Conservation (phyloP, 2,888 invertebrate genomes). For the Phyllotreta striolata region DNA sequence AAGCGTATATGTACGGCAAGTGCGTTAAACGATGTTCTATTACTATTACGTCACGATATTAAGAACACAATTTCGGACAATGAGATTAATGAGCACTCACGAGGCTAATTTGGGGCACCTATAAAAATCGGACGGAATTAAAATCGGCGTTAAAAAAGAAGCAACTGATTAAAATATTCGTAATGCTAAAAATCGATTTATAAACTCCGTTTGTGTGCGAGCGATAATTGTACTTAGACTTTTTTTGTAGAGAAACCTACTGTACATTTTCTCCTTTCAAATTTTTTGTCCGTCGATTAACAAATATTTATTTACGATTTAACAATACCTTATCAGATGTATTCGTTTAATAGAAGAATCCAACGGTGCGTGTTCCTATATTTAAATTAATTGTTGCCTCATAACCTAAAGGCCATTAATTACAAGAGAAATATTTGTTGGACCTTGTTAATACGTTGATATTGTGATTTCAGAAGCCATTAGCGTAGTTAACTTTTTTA, state of each 20-base stretch:
- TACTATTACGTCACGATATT: constrained; percentile 1
- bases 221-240: too few species aligned
- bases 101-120: too few species aligned
- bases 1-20: not conserved
- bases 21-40: constrained; percentile 5
- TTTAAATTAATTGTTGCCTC: constrained; percentile 15
- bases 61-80: not conserved
- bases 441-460: constrained; percentile 6
- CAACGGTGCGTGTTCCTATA: constrained; percentile 6
- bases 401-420: constrained; percentile 10
- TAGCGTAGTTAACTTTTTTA: too few species aligned
- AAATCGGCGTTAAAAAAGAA: too few species aligned
- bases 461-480: not conserved
- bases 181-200: too few species aligned
- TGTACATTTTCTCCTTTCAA: constrained; percentile 5
- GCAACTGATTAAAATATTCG: too few species aligned
- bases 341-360: constrained; percentile 1
- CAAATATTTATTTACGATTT: constrained; percentile 10
- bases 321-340: constrained; percentile 2
- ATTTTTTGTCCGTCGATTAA: constrained; percentile 11
- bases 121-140: too few species aligned
- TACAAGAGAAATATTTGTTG: constrained; percentile 12
- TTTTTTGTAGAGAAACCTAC: not conserved
- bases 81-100: not conserved
- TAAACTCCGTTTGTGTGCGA: too few species aligned